Conservation (phyloP, 2,888 invertebrate species). For the Noctuana brunneofusca region DNA sequence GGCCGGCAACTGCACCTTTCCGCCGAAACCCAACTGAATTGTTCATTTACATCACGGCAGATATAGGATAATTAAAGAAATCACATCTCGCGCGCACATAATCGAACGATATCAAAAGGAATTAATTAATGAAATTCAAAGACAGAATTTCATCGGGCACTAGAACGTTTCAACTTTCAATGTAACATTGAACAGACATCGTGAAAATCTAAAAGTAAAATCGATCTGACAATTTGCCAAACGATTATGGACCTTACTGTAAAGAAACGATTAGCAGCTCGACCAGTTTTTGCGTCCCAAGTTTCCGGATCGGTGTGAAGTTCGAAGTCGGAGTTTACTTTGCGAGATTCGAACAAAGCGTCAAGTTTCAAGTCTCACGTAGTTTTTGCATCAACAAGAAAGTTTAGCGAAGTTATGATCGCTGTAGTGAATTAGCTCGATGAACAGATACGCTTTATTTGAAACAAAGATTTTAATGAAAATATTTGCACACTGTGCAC, state of each 20-base stretch:
- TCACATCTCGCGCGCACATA: too few species aligned
- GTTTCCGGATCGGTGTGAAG: conserved; percentile 2
- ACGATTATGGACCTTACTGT: conserved; percentile 13
- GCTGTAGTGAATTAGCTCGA: conserved; percentile 8
- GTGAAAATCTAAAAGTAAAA: conserved; percentile 12
- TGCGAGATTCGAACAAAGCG: conserved; percentile 8
- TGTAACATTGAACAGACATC: conserved; percentile 6
- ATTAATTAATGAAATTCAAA: neutral
- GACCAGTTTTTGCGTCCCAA: conserved; percentile 15
- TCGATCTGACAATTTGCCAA: conserved; percentile 6
- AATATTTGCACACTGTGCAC: neutral
- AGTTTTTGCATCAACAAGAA: conserved; percentile 23
- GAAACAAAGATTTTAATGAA: neutral
- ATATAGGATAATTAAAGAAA: too few species aligned
- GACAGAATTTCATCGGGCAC: neutral
- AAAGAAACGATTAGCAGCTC: conserved; percentile 14
- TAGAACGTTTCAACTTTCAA: neutral
- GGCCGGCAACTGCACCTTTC: too few species aligned
- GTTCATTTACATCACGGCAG: too few species aligned
- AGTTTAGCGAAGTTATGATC: conserved; percentile 14
- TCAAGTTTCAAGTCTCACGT: neutral
- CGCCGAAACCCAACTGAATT: too few species aligned
- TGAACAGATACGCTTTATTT: conserved; percentile 3
- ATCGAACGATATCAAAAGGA: neutral
- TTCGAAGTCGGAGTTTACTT: conserved; percentile 10